These are phyloP conservation scores for Sinhomidia bicolor DNA, from an alignment of 2,888 invertebrate species.

Conservation along the genomic window DNA sequence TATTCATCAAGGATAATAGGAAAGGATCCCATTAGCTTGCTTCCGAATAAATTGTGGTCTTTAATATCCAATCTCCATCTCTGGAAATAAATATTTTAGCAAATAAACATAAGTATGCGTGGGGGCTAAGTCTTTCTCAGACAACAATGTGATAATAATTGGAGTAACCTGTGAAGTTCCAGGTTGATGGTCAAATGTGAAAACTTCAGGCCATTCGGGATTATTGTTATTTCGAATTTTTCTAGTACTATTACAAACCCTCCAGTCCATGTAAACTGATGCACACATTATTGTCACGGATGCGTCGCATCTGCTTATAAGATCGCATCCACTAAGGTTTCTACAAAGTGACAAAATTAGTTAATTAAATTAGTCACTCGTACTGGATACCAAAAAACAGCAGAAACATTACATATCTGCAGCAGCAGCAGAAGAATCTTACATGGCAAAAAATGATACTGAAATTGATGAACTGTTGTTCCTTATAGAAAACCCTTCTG, in stretches of 20 bases:
- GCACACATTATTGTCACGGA: slow-evolving; percentile 25
- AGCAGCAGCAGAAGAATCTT: no score
- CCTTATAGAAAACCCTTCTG: background rate
- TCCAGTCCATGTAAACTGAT: slow-evolving; percentile 43
- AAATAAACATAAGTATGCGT: background rate
- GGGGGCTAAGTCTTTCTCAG: background rate
- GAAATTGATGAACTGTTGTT: background rate
- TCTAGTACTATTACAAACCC: background rate
- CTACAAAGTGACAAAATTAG: no score
- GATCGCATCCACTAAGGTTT: slow-evolving; percentile 5
- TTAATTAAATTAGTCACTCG: no score
- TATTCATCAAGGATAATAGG: slow-evolving; percentile 16
- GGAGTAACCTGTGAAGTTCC: slow-evolving; percentile 31
- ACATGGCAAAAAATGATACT: slow-evolving; percentile 41
- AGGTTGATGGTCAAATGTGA: slow-evolving; percentile 7
- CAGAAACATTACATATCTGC: no score
- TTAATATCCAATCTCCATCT: slow-evolving; percentile 45
- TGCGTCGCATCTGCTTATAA: background rate
- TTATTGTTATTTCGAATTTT: slow-evolving; percentile 13
- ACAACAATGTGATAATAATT: background rate
- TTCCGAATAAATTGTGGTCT: slow-evolving; percentile 31
- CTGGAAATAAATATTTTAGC: no score
- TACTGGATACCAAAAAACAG: background rate
- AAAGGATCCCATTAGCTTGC: background rate
- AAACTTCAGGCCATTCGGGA: slow-evolving; percentile 39